phyloP scores from a whole-genome alignment of 2,888 invertebrate genomes.

The Agrochola lychnidis region DNA sequence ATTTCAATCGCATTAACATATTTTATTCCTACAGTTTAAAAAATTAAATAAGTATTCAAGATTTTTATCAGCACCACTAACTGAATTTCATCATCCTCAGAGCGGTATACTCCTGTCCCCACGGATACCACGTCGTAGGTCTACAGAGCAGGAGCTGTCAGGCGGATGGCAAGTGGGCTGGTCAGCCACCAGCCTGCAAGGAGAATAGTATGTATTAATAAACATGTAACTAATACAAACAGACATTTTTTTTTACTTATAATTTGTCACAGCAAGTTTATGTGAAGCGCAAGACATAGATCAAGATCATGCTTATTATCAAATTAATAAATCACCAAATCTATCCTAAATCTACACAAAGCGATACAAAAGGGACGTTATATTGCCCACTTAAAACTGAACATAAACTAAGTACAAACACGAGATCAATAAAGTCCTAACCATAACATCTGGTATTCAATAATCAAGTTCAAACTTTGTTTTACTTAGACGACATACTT shows the following conservation, averaged over 20 bases:
- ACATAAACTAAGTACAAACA: background rate
- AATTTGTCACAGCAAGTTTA: background rate
- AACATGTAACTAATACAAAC: background rate
- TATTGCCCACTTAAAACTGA: background rate
- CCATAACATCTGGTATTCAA: constrained; percentile 2
- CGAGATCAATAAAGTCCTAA: constrained; percentile 8
- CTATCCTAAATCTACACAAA: background rate
- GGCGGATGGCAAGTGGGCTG: constrained; percentile 98
- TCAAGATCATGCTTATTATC: background rate
- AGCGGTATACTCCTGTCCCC: constrained; percentile 96
- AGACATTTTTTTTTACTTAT: background rate
- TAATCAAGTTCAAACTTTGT: constrained; percentile 5
- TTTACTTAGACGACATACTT: constrained; percentile 12
- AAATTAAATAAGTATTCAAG: no score
- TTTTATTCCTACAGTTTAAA: no score
- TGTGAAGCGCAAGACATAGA: background rate
- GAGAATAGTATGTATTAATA: constrained; percentile 93
- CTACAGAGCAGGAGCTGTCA: constrained; percentile 96
- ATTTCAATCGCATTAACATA: no score
- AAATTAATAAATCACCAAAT: background rate
- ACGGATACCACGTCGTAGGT: constrained; percentile 97
- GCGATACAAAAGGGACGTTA: background rate
- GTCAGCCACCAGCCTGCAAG: constrained; percentile 95
- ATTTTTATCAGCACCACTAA: background rate
- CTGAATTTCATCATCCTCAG: constrained; percentile 74